Base-by-base conservation (phyloP, 64 coral and sea anemone species). In the Pachyseris speciosa region DNA sequence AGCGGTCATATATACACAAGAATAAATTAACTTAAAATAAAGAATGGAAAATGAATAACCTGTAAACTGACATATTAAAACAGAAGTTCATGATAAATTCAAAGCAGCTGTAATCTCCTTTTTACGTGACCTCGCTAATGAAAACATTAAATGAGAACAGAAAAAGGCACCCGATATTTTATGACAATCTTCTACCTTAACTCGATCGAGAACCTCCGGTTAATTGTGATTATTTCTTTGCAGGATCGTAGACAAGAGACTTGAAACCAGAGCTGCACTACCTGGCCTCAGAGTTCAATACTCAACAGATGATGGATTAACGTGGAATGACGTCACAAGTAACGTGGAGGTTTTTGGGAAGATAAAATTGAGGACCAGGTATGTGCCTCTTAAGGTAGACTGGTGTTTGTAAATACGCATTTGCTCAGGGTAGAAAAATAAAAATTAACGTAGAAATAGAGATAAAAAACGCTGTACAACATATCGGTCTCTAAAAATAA, bases 211-310 rank as follows among this genome's bases (percentile, higher is more conserved):
- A 61, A 24, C 7, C 9, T 22, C 28, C 20, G 7, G 25, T 65
- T 29, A n/a, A n/a, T n/a, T 30, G 27, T 10, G 7, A 24, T 65
- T 29, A 30, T 29, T 32, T 77, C 0, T 77, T 40, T 73, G 39
- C n/a, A 77, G 74, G 47, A 51, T 77, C 31, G 29, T 19, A 52
- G 74, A 9, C 24, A 72, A 27, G 63, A 89, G 27, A 67, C 16
- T 78, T 20, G 57, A 74, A 89, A 41, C 19, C 33, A 76, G 73
- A 24, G 30, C 87, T 78, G 74, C 51, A 19, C 32, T 89, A 6
- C 87, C 71, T 33, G 87, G 87, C 19, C 71, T 89, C 17, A 43
- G 44, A 42, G 55, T 89, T 15, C 32, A 89, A 22, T 89, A 65
- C n/a, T 64, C 52, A 6, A 25, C 30, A 64, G 71, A 63, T 17